These are phyloP conservation scores for Paramormyrops kingsleyae DNA, from an alignment of 2,113 vertebrate species.

Conservation along the genomic window DNA sequence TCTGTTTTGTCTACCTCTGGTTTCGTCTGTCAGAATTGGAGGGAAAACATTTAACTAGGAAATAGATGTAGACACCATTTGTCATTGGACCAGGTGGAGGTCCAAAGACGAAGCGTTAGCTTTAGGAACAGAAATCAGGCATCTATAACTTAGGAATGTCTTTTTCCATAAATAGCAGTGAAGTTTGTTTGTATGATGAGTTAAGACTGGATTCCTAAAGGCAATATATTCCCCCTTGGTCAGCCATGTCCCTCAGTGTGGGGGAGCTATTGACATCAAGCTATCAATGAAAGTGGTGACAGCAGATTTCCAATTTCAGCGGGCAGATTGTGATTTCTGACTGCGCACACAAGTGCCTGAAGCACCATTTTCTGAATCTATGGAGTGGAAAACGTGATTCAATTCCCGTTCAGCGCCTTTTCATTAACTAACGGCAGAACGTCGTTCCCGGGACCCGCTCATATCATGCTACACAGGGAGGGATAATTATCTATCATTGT, in stretches of 20 bases:
- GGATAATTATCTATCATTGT: constrained; percentile 52
- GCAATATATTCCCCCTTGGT: constrained; percentile 50
- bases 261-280: constrained; percentile 56
- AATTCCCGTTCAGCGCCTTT: constrained; percentile 62
- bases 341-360: constrained; percentile 52
- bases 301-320: constrained; percentile 63
- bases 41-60: background rate
- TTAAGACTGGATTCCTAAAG: constrained; percentile 16
- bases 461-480: constrained; percentile 39
- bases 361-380: constrained; percentile 60
- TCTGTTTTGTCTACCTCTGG: background rate
- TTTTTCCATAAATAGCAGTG: background rate
- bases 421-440: constrained; percentile 9
- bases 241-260: constrained; percentile 46
- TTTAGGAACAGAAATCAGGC: background rate
- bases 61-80: background rate
- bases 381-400: constrained; percentile 65
- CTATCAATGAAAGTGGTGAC: constrained; percentile 56
- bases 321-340: constrained; percentile 55
- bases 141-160: background rate
- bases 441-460: constrained; percentile 32
- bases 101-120: background rate
- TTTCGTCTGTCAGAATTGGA: background rate
- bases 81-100: background rate
- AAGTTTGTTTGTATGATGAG: background rate